Base-by-base conservation (phyloP, 2,113 vertebrate species). In the Thermophis baileyi region DNA sequence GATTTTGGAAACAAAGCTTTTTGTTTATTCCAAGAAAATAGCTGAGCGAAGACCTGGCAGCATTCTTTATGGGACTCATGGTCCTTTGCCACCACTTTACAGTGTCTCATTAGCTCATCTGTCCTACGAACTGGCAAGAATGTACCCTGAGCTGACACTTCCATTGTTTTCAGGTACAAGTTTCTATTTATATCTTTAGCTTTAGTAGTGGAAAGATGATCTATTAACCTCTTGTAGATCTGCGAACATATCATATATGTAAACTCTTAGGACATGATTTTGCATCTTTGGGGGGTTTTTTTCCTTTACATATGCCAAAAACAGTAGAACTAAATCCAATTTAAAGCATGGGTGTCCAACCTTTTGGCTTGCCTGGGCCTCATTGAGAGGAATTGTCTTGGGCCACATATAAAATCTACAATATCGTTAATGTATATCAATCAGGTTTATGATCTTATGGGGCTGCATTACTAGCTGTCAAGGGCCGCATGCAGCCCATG, bases 71-170 rank as follows among this genome's bases (percentile, higher is more conserved):
- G 99, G 99, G 8, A 99, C 99, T 0, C 99, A 99, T 0, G 98
- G 99, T 9, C 98, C 99, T 0, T 93, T 99, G 95, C 99, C 99
- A 0, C 99, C 99, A 0, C 98, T 99, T 55, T 99, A 99, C 97
- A 99, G 99, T 20, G 98, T 99, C 92, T 99, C 99, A 16, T 97
- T 99, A 16, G 97, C 98, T 9, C 98, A 98, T 94, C 98, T 99
- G 94, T 99, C 99, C 0, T 98, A 97, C 81, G 99, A 99, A 95
- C 98, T 99, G 94, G 99, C 99, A 96, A 98, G 98, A 97, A 99
- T 99, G 99, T 99, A 99, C 95, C 99, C 99, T 0, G 99, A 99
- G 96, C 99, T 99, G 96, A 99, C 99, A 0, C 98, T 99, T 93
- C 99, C 99, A 0, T 98, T 99, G 89, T 99, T 99, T 97, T 99